Evolutionary conservation across 2,113 vertebrate species (phyloP), one percentile per base, ranked within the genome.

Genomic region (Garra rufa): DNA sequence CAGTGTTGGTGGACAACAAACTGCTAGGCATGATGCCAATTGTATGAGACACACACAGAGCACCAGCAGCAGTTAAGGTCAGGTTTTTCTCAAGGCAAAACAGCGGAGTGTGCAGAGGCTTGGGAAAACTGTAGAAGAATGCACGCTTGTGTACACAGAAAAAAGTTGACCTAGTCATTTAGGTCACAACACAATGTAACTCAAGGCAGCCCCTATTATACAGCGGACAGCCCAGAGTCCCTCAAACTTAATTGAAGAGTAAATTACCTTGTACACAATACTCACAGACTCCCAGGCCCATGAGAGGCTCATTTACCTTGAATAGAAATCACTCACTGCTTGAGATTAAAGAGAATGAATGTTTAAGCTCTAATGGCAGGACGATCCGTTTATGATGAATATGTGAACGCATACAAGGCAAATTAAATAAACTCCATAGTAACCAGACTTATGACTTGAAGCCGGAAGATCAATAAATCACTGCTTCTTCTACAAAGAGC

Each of bases 1-100:
- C 88, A 89, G 88, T 94, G 91, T 87, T 92, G 90, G 85, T 90
- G 87, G 91, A 90, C 76, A 81, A 84, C 82, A 90, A 89, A 87
- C 85, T 87, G 65, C 41, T 81, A 76, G 94, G 92, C 92, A 78
- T 69, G 19, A 79, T 85, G 90, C 92, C 92, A 93, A 82, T 81
- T 85, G 69, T 86, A 85, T 85, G 86, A 85, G 34, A 85, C 76
- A 84, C 76, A 85, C 73, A 28, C 76, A 69, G 79, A 77, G 52
- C 80, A 77, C 46, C 86, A 82, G 81, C 88, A 85, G 90, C 87
- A 75, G 86, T 90, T 91, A 92, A 94, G 93, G 93, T 94, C 94
- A 93, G 88, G 24, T 52, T 87, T 94, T 94, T 94, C 94, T 94
- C 93, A 93, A 92, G 93, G 88, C 91, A 92, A 92, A 93, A 91